Conservation (phyloP, 23 tunicate species). For the Styela plicata region DNA sequence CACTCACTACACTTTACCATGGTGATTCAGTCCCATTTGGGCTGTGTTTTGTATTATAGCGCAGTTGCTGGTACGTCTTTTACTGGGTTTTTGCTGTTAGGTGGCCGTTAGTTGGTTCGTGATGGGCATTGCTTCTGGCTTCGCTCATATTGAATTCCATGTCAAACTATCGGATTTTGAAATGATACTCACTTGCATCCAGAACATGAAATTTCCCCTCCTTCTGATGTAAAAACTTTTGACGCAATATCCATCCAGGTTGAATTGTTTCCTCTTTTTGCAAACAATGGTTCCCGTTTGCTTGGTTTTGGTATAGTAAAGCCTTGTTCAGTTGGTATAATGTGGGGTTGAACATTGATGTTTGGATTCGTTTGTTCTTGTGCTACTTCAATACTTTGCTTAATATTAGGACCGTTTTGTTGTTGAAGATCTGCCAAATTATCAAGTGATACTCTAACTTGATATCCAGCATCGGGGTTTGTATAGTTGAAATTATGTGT, state of each 20-base stretch:
- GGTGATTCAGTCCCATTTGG: too few relatives aligned
- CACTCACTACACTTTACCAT: too few relatives aligned
- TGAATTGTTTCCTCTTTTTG: slow-evolving; percentile 26
- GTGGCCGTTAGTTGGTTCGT: too few relatives aligned
- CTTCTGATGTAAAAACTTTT: slow-evolving; percentile 69
- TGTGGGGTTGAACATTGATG: neutral
- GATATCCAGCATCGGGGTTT: slow-evolving; percentile 23
- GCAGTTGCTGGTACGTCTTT: too few relatives aligned
- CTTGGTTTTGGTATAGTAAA: neutral
- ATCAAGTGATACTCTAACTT: slow-evolving; percentile 20
- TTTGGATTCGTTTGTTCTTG: neutral
- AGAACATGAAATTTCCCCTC: slow-evolving; percentile 47
- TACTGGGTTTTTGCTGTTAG: too few relatives aligned
- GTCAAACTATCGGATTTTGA: too few relatives aligned
- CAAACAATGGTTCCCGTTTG: slow-evolving; percentile 17
- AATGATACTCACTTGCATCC: slow-evolving; percentile 70
- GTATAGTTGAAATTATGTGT: slow-evolving; percentile 27
- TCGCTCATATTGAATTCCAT: too few relatives aligned
- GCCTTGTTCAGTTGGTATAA: neutral
- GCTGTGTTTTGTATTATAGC: too few relatives aligned
- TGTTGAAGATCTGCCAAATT: neutral
- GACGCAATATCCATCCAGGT: slow-evolving; percentile 47
- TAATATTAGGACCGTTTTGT: neutral
- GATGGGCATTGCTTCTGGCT: too few relatives aligned
- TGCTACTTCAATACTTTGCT: neutral